Conservation (phyloP, 2,888 invertebrate genomes). For the Lysandra bellargus region DNA sequence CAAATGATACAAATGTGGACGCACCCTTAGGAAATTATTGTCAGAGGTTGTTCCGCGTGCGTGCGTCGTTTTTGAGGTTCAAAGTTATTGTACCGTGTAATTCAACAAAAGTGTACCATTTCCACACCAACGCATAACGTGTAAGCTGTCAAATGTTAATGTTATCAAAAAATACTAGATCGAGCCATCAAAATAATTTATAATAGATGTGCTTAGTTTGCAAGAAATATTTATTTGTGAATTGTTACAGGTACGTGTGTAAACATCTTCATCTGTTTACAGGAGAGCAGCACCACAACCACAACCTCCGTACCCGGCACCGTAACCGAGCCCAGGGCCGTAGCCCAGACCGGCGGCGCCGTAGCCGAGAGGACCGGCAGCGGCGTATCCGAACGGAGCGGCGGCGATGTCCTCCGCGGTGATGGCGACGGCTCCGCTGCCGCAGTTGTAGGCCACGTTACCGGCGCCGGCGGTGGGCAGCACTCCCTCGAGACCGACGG, state of each 20-base stretch:
- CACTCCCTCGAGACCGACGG: slow-evolving; percentile 44
- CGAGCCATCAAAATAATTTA: background rate
- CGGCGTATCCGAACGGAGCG: slow-evolving; percentile 40
- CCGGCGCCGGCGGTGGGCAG: slow-evolving; percentile 46
- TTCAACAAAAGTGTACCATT: no score
- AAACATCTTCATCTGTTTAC: background rate
- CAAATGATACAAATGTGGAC: no score
- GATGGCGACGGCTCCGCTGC: slow-evolving; percentile 42
- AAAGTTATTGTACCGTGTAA: no score
- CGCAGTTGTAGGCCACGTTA: slow-evolving; percentile 45
- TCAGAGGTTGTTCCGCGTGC: no score
- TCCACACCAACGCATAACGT: no score
- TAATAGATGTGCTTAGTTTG: background rate
- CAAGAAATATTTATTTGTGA: background rate
- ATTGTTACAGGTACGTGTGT: background rate
- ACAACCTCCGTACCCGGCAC: slow-evolving; percentile 35
- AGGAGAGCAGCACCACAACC: slow-evolving; percentile 34
- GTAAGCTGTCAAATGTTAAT: no score
- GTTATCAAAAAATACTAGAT: no score
- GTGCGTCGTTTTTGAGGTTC: no score
- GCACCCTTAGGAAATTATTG: no score
- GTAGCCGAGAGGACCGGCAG: slow-evolving; percentile 37
- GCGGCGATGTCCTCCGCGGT: slow-evolving; percentile 40
- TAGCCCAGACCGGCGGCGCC: slow-evolving; percentile 37
- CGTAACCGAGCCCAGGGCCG: slow-evolving; percentile 39